phyloP scores from a whole-genome alignment of 2,888 invertebrate genomes.

The Eupithecia centaureata region DNA sequence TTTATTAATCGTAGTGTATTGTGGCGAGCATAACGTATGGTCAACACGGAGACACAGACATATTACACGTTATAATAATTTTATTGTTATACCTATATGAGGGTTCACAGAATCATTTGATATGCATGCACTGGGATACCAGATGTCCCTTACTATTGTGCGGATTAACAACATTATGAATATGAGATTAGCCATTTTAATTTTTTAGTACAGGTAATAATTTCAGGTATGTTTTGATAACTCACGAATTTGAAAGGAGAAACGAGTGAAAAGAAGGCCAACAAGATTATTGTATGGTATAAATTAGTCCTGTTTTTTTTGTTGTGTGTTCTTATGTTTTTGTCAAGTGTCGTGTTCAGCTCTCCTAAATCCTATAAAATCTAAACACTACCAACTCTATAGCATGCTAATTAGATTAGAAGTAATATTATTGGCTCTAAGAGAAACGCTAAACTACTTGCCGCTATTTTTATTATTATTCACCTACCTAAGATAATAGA shows the following conservation, averaged over 20 bases:
- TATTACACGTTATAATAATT: constrained; percentile 63
- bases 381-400: constrained; percentile 66
- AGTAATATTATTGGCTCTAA: constrained; percentile 53
- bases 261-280: neutral
- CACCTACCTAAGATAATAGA: constrained; percentile 51
- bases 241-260: neutral
- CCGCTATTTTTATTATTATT: constrained; percentile 55
- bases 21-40: constrained; percentile 45
- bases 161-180: constrained; percentile 16
- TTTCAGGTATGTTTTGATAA: neutral
- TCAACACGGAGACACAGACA: constrained; percentile 55
- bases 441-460: constrained; percentile 49
- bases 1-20: constrained; percentile 55
- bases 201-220: neutral
- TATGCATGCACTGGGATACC: constrained; percentile 58
- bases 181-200: constrained; percentile 3
- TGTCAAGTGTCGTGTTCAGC: constrained; percentile 60
- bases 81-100: constrained; percentile 52
- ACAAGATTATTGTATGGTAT: neutral
- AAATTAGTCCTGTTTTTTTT: neutral
- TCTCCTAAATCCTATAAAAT: constrained; percentile 68
- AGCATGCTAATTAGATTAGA: constrained; percentile 63
- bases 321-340: neutral
- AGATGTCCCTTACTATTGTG: constrained; percentile 37
- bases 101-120: constrained; percentile 50